Conservation (phyloP, 2,888 invertebrate genomes). For the Osmoderma eremita region DNA sequence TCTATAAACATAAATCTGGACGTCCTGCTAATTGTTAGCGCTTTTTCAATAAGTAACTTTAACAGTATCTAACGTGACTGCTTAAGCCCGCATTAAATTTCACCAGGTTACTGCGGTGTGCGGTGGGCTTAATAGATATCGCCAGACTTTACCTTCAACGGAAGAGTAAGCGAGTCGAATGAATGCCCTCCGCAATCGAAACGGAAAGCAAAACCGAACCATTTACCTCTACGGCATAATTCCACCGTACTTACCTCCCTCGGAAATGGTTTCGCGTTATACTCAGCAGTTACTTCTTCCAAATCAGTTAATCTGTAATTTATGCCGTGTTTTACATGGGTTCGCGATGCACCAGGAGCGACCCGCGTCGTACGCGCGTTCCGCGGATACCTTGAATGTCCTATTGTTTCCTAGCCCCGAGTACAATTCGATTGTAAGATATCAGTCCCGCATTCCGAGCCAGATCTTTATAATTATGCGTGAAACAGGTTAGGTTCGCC, state of each 20-base stretch:
- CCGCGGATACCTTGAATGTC: slow-evolving; percentile 40
- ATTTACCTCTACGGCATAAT: slow-evolving; percentile 13
- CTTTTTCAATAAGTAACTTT: slow-evolving; percentile 25
- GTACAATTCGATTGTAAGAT: slow-evolving; percentile 47
- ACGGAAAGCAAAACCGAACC: slow-evolving; percentile 25
- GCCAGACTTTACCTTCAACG: slow-evolving; percentile 1
- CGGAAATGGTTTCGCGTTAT: neutral
- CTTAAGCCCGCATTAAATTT: slow-evolving; percentile 25
- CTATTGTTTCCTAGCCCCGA: slow-evolving; percentile 45
- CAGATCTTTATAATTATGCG: slow-evolving; percentile 47
- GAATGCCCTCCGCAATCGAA: slow-evolving; percentile 7
- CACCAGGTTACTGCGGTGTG: slow-evolving; percentile 1
- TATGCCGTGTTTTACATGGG: slow-evolving; percentile 37
- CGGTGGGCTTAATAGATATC: slow-evolving; percentile 18
- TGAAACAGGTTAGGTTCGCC: slow-evolving; percentile 48
- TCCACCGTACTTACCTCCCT: neutral
- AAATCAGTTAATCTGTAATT: slow-evolving; percentile 20
- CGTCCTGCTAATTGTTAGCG: slow-evolving; percentile 14
- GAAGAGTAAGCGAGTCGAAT: slow-evolving; percentile 14
- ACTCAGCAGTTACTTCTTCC: neutral
- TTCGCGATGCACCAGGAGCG: slow-evolving; percentile 35
- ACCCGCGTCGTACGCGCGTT: neutral
- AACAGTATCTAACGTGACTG: slow-evolving; percentile 27
- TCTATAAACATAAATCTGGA: slow-evolving; percentile 17
- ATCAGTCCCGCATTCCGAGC: slow-evolving; percentile 45